These are phyloP conservation scores for Halcyon senegalensis DNA, from an alignment of 2,113 vertebrate genomes.

Conservation along the genomic window DNA sequence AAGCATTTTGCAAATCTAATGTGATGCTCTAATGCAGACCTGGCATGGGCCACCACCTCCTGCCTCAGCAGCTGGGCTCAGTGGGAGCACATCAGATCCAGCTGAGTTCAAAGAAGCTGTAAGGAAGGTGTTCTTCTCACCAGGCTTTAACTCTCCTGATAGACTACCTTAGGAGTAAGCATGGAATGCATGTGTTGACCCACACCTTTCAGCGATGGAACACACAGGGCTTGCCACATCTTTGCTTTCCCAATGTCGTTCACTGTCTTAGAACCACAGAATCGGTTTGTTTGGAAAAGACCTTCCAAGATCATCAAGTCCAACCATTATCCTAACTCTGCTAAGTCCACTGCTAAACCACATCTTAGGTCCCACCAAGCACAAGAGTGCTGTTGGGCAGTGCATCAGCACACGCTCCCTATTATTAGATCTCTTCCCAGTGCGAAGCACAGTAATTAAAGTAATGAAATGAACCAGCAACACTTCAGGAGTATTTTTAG, in stretches of 20 bases:
- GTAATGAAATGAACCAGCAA: not conserved
- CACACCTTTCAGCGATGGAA: not conserved
- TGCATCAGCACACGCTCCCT: not conserved
- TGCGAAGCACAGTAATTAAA: not conserved
- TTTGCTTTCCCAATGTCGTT: not conserved
- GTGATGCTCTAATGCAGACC: not conserved
- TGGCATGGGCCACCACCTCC: not conserved
- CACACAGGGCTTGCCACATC: not conserved
- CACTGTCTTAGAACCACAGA: too few relatives aligned
- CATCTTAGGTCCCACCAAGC: not conserved
- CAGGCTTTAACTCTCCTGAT: not conserved
- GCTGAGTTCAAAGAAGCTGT: not conserved
- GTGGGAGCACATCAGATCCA: not conserved
- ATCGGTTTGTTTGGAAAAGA: too few relatives aligned
- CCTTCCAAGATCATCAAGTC: too few relatives aligned
- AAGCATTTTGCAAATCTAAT: not conserved
- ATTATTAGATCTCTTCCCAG: not conserved
- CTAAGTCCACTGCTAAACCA: too few relatives aligned
- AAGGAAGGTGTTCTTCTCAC: not conserved
- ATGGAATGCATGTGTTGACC: not conserved
- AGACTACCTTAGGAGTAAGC: not conserved
- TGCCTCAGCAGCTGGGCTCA: constrained; percentile 56
- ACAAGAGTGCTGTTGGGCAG: not conserved
- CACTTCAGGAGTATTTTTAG: not conserved
- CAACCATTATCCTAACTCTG: too few relatives aligned